These are phyloP conservation scores for Anarrhichthys ocellatus DNA, from an alignment of 2,113 vertebrate species.

Conservation along the genomic window DNA sequence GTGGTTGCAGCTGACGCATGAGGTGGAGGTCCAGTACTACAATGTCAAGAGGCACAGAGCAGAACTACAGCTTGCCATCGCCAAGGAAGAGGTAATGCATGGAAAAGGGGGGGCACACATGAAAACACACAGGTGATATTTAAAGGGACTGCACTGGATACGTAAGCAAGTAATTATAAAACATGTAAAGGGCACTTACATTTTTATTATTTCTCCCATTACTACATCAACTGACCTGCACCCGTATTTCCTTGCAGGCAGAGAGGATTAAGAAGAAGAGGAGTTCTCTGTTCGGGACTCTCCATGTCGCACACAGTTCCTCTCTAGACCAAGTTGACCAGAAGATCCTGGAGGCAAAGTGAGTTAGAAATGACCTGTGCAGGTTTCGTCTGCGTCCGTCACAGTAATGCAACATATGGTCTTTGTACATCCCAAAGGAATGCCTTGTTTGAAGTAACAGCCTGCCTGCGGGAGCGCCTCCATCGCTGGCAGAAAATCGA, in stretches of 20 bases:
- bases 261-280: conserved; percentile 98
- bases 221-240: not conserved
- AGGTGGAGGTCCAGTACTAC: conserved; percentile 97
- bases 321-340: conserved; percentile 97
- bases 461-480: conserved; percentile 92
- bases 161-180: not conserved
- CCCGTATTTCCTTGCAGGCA: conserved; percentile 82
- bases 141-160: not conserved
- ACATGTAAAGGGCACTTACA: not conserved
- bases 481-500: conserved; percentile 98
- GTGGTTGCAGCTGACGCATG: conserved; percentile 96
- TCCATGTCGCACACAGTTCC: conserved; percentile 96
- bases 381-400: conserved; percentile 3
- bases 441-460: conserved; percentile 92
- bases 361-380: conserved; percentile 65
- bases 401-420: not conserved
- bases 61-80: conserved; percentile 90
- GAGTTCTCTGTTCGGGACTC: conserved; percentile 93
- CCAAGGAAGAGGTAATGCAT: conserved; percentile 93
- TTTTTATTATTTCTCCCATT: not conserved
- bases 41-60: conserved; percentile 95
- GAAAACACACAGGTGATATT: not conserved
- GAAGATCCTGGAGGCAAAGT: conserved; percentile 98
- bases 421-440: conserved; percentile 84
- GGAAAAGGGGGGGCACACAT: not conserved